Evolutionary conservation across 1,140 invertebrate genomes (phyloP).

Genomic region (Copidosoma floridanum): DNA sequence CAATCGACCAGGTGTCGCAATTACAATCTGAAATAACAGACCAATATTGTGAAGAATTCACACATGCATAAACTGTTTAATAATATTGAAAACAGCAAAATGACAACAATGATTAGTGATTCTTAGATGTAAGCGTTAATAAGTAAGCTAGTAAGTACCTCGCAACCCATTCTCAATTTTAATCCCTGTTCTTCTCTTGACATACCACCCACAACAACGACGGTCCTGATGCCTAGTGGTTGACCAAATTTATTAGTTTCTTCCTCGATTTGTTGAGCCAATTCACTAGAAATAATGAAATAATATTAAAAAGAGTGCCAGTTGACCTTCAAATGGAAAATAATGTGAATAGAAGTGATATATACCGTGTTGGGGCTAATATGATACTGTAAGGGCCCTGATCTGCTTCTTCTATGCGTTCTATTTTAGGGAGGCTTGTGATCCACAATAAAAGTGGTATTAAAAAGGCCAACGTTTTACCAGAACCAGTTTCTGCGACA

Average conservation of each 20-base stretch:
- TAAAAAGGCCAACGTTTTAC: constrained; percentile 97
- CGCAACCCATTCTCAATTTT: constrained; percentile 92
- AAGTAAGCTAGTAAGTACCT: constrained; percentile 58
- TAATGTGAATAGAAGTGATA: background rate
- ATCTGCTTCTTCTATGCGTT: constrained; percentile 85
- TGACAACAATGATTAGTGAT: too few relatives aligned
- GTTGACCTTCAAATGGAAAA: too few relatives aligned
- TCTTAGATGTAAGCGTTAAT: background rate
- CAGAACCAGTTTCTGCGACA: constrained; percentile 97
- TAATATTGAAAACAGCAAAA: background rate
- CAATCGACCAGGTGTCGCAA: constrained; percentile 98
- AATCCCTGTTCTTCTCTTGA: constrained; percentile 99
- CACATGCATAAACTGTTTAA: background rate
- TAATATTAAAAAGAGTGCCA: too few relatives aligned
- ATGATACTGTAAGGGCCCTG: constrained; percentile 99
- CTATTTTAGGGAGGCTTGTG: constrained; percentile 94
- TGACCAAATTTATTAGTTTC: constrained; percentile 98
- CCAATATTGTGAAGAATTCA: constrained; percentile 1
- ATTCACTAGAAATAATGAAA: constrained; percentile 64
- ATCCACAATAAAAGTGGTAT: constrained; percentile 98
- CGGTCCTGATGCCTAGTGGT: constrained; percentile 91
- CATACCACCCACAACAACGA: constrained; percentile 96
- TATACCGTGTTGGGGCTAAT: constrained; percentile 86
- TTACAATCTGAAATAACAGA: constrained; percentile 78
- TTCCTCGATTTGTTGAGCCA: constrained; percentile 99